phyloP scores from a whole-genome alignment of 2,113 vertebrate species.

The Irena cyanogastra region DNA sequence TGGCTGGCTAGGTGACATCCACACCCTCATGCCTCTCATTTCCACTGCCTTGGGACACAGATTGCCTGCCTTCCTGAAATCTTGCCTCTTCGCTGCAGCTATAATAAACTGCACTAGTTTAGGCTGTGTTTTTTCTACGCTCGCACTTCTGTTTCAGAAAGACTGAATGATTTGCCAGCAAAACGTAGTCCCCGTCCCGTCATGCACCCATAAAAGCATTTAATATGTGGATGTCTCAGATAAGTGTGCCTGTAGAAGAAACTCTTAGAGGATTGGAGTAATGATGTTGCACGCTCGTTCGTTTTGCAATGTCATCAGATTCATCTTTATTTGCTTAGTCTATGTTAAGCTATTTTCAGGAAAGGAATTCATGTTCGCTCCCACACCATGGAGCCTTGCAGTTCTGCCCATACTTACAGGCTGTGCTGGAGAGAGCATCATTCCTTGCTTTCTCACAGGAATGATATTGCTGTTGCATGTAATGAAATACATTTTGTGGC shows the following conservation, averaged over 20 bases:
- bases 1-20: neutral
- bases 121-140: neutral
- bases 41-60: neutral
- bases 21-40: neutral
- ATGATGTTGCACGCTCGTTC: accelerated
- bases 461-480: neutral
- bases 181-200: neutral
- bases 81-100: neutral
- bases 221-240: neutral
- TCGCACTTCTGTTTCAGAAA: neutral
- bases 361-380: neutral
- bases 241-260: neutral
- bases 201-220: neutral
- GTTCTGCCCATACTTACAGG: neutral
- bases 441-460: neutral
- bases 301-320: neutral
- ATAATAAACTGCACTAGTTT: neutral
- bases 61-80: neutral
- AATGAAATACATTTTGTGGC: neutral
- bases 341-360: neutral
- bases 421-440: neutral
- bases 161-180: neutral
- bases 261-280: neutral
- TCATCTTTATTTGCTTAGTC: neutral
- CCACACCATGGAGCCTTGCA: neutral